These are phyloP conservation scores for Serranus cabrilla DNA, from an alignment of 2,797 vertebrate genomes.

Conservation along the genomic window DNA sequence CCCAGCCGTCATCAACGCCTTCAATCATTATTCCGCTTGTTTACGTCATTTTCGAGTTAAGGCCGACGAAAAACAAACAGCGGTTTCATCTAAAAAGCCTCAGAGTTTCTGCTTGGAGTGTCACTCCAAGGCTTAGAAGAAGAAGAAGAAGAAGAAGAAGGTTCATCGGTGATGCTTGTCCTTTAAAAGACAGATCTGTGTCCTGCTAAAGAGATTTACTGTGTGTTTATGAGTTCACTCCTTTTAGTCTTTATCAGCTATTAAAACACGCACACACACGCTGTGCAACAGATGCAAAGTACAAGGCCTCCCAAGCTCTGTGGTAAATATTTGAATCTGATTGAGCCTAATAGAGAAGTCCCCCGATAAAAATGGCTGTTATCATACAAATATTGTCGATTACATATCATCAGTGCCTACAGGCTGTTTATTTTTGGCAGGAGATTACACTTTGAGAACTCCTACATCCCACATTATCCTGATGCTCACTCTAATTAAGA, in stretches of 20 bases:
- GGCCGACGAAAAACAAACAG: conserved; percentile 72
- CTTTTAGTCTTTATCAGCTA: conserved; percentile 60
- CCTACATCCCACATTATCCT: neutral
- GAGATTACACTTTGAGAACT: neutral
- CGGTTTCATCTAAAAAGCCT: conserved; percentile 55
- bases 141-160: neutral
- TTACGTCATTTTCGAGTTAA: conserved; percentile 66
- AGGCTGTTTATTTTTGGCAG: conserved; percentile 31
- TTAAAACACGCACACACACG: conserved; percentile 40
- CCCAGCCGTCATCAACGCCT: conserved; percentile 69
- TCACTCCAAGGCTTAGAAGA: conserved; percentile 30
- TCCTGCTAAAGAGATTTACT: conserved; percentile 47
- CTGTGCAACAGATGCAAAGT: conserved; percentile 28
- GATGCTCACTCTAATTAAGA: conserved; percentile 51
- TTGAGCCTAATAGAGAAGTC: conserved; percentile 32
- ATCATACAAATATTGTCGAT: conserved; percentile 37
- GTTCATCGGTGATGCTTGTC: conserved; percentile 16
- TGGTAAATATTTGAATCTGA: conserved; percentile 46
- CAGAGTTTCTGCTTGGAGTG: conserved; percentile 29
- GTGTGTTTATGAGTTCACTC: conserved; percentile 51
- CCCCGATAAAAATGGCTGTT: conserved; percentile 9
- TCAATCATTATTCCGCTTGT: conserved; percentile 71
- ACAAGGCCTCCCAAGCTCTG: conserved; percentile 4
- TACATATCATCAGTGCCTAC: conserved; percentile 33
- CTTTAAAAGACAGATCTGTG: conserved; percentile 19